A percentile compares a stretch with the other conserved stretches of the same genome.
Evolutionary conservation across 2,888 invertebrate genomes (phyloP).

Genomic region (Limulus polyphemus): DNA sequence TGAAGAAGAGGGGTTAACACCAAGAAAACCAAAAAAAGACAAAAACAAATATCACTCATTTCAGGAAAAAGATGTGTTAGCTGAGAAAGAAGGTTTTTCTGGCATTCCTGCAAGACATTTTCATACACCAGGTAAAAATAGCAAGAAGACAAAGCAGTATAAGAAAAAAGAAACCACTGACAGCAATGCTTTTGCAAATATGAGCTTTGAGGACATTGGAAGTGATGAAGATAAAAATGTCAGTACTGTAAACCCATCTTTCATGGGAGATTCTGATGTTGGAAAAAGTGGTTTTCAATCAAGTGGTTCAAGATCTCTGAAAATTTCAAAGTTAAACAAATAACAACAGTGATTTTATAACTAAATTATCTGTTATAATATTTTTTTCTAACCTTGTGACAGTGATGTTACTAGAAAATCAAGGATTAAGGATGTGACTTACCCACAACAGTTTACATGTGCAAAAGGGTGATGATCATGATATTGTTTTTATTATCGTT

Average conservation of each 20-base stretch:
- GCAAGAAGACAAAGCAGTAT: slow-evolving; percentile 16
- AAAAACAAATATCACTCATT: slow-evolving; percentile 23
- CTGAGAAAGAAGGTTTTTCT: slow-evolving; percentile 23
- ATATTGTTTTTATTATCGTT: no score
- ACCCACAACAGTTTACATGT: no score
- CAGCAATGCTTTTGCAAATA: slow-evolving; percentile 25
- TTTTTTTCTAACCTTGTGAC: no score
- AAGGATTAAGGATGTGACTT: no score
- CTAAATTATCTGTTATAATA: no score
- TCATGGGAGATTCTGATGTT: not conserved
- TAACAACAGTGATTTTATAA: no score
- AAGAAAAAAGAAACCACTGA: slow-evolving; percentile 11
- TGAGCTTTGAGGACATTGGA: slow-evolving; percentile 26
- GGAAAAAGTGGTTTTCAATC: not conserved
- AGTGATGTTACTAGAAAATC: no score
- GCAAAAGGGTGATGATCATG: no score
- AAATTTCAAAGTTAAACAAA: no score
- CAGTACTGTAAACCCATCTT: not conserved
- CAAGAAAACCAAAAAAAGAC: slow-evolving; percentile 8
- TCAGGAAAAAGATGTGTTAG: slow-evolving; percentile 17
- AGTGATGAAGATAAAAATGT: slow-evolving; percentile 16
- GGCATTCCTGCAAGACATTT: slow-evolving; percentile 13
- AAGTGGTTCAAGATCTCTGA: no score
- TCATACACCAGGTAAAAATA: slow-evolving; percentile 16
- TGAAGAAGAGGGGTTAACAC: slow-evolving; percentile 20